Evolutionary conservation across 2,797 vertebrate species (phyloP).

Genomic region (Periparus ater): DNA sequence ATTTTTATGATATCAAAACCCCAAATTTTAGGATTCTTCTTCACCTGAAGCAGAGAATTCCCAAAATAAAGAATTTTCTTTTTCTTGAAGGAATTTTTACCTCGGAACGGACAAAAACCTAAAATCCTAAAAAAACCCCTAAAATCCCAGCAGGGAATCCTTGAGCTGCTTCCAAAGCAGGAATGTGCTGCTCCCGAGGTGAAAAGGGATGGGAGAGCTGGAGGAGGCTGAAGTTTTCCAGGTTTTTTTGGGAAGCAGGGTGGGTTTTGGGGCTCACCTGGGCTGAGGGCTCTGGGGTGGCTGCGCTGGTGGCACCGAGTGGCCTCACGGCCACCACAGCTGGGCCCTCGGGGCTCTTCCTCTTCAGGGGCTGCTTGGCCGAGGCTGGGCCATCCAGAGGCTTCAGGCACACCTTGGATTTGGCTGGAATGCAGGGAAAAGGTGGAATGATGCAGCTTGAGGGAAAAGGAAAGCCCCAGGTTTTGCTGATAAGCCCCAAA

Average conservation of each 20-base stretch:
- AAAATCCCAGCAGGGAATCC: background rate
- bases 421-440: slow-evolving; percentile 77
- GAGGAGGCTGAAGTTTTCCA: rapidly evolving
- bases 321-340: slow-evolving; percentile 90
- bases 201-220: too few species aligned
- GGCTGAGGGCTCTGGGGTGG: slow-evolving; percentile 45
- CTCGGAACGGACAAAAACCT: background rate
- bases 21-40: background rate
- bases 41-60: too few species aligned
- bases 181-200: rapidly evolving
- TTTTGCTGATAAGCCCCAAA: rapidly evolving
- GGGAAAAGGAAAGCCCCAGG: rapidly evolving
- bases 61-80: background rate
- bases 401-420: slow-evolving; percentile 88
- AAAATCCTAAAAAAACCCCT: too few species aligned
- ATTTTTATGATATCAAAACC: background rate
- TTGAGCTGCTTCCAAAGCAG: background rate
- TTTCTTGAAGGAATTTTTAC: background rate
- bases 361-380: slow-evolving; percentile 80
- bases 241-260: background rate
- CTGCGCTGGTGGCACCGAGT: slow-evolving; percentile 65
- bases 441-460: background rate
- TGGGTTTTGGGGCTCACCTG: slow-evolving; percentile 65
- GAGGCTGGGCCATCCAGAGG: slow-evolving; percentile 80
- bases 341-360: slow-evolving; percentile 76